Base-by-base conservation (phyloP, 2,113 vertebrate genomes). In the Piliocolobus tephrosceles region DNA sequence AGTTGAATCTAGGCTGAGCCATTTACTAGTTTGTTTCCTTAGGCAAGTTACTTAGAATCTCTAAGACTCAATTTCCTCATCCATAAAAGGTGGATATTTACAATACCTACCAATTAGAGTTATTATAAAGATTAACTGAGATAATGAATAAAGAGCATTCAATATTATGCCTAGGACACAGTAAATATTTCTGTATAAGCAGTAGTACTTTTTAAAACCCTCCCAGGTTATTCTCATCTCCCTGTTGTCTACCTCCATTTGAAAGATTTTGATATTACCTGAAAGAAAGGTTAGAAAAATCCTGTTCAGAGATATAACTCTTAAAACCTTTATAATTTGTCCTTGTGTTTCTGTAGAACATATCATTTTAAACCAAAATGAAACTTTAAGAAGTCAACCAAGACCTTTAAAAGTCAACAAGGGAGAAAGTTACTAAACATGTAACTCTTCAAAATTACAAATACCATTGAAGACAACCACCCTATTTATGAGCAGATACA, bases 41-140 rank as follows among this genome's bases (percentile, higher is more conserved):
- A 91, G 50, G 90, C 78, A 97, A 96, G 22, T 93, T 76, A 94
- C 57, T 86, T 93, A 90, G 91, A 89, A 40, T 83, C 35, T 92
- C 55, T 89, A 92, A 94, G 64, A 50, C 47, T 95, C 57, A 95
- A 84, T 92, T 88, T 27, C 50, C 45, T 88, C 38, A 90, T 78
- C 55, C 52, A 76, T 75, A 88, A 94, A 94, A 92, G 88, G 58
- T 87, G 4, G 75, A 72, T 66, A 82, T 87, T 78, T 88, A 68
- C 43, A 85, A 38, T 38, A 87, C 58, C 81, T 92, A 84, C 23
- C 90, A 94, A 92, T 87, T 83, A 90, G 43, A 95, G 55, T 91
- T 93, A 97, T 76, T 93, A 88, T 61, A 95, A 90, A 88, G 92
- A 96, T 94, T 94, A 97, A 89, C 83, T 91, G 55, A 95, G 47